Base-by-base conservation (phyloP, 2,797 vertebrate species). In the Chelon labrosus region DNA sequence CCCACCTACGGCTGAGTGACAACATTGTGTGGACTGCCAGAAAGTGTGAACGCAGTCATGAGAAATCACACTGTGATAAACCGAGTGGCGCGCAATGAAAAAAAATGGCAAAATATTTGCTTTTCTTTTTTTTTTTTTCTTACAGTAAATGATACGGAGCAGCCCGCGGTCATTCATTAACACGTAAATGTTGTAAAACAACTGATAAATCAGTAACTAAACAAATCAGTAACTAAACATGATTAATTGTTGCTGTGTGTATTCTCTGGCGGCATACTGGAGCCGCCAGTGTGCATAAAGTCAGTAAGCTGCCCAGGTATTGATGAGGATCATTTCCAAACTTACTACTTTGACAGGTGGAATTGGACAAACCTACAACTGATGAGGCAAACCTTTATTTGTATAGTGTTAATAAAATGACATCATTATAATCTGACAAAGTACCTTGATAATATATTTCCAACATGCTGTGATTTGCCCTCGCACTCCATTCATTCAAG, bases 91-190 rank as follows among this genome's bases (percentile, higher is more conserved):
- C 31, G 46, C 49, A 2, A 46, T 19, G 49, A 14, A 37, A 1
- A 57, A 37, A 10, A 20, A 47, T 10, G 7, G 31, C 65, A 53
- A 58, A 17, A 71, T 53, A 51, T 65, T 17, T 8, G 31, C 14
- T 16, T 50, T 14, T 46, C 16, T 31, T 61, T 44, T 35, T 42
- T 35, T 22, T 50, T 22, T 50, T 50, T 65, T 49, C 49, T 41
- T 42, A 53, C 57, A 72, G 20, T 37, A 65, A 56, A 17, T 31
- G 42, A 19, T 19, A 50, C 2, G 16, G 57, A 25, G 68, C 75
- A 77, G 66, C 77, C 73, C 41, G 46, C 58, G 41, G 80, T 81
- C 75, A 79, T 44, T 89, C 75, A 86, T 85, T 81, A 72, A 88
- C 81, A 72, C 53, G 55, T 46, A 60, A 27, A 79, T 46, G 79